Base-by-base conservation (phyloP, 2,888 invertebrate species). In the Drosophila affinis region DNA sequence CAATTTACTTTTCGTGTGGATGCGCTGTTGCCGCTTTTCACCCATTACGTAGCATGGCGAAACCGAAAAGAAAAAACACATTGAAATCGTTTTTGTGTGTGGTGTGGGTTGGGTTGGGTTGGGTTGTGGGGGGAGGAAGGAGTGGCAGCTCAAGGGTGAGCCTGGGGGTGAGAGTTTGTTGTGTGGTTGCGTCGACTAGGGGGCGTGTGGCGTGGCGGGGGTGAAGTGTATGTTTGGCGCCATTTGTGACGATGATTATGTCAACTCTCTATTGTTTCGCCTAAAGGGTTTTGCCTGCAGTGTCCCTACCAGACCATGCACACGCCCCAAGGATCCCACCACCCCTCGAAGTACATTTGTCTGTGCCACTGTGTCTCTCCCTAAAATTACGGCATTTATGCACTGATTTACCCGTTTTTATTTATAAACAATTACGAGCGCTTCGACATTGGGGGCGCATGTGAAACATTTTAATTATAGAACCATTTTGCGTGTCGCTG, bases 171-270 rank as follows among this genome's bases (percentile, higher is more conserved):
- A 18, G 27, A 29, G 46, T 44, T 12, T 17, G 21, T 44, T 45
- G 27, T 45, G 52, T 21, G 21, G 21, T 21, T 21, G 21, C 24
- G 17, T 12, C 17, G 47, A 18, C 18, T 7, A 17, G 21, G 44
- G 39, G 53, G 49, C 24, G 24, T 24, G 24, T 24, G 24, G 24
- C 24, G 29, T 49, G 55, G 62, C 21, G n/a, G 34, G 56, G 56
- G 24, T 24, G 18, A 60, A 58, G 54, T 29, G 34, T 45, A 55
- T 71, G 65, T 56, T 73, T 82, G 83, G 86, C 86, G 83, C 83
- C 83, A 83, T 83, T 83, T 86, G 80, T 83, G 81, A 77, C 72
- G 70, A 76, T 75, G 78, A 83, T 74, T 75, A 72, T 83, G 82
- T 77, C 76, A 71, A 70, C 73, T 72, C 68, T 73, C 46, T 60